These are phyloP conservation scores for Candoia aspera DNA, from an alignment of 2,113 vertebrate species.

Conservation along the genomic window DNA sequence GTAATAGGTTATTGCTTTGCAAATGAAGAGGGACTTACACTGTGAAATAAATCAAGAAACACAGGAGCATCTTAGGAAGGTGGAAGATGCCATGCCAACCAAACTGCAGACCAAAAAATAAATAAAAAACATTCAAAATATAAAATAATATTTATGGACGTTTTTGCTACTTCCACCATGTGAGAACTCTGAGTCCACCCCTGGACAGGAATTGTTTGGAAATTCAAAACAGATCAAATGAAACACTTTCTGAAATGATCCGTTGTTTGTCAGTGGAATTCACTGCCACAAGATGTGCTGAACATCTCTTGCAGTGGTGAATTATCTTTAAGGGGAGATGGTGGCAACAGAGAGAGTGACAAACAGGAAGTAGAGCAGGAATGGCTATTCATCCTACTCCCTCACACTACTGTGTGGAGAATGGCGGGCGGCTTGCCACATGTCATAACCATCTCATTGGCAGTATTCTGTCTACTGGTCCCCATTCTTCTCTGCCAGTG, in stretches of 20 bases:
- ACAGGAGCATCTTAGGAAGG: constrained; percentile 73
- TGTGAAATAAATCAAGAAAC: constrained; percentile 82
- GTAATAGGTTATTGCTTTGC: constrained; percentile 84
- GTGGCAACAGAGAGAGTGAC: not conserved
- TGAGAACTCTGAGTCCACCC: not conserved
- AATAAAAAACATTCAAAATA: not conserved
- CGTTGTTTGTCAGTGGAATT: not conserved
- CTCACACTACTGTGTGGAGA: not conserved
- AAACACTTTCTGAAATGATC: not conserved
- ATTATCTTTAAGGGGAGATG: not conserved
- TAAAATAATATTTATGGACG: not conserved
- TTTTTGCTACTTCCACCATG: not conserved
- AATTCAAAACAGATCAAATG: not conserved
- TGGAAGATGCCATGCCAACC: constrained; percentile 65
- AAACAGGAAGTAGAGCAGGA: not conserved
- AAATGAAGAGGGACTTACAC: constrained; percentile 80
- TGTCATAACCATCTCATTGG: not conserved
- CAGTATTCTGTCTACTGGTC: not conserved
- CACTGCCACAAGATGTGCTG: not conserved
- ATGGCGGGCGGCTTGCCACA: not conserved
- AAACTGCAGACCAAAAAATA: constrained; percentile 45
- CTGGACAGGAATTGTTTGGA: too few relatives aligned
- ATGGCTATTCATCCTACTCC: not conserved
- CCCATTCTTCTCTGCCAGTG: not conserved
- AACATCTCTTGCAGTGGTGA: not conserved